Conservation (phyloP, 2,888 invertebrate species). For the Odiellus spinosus region DNA sequence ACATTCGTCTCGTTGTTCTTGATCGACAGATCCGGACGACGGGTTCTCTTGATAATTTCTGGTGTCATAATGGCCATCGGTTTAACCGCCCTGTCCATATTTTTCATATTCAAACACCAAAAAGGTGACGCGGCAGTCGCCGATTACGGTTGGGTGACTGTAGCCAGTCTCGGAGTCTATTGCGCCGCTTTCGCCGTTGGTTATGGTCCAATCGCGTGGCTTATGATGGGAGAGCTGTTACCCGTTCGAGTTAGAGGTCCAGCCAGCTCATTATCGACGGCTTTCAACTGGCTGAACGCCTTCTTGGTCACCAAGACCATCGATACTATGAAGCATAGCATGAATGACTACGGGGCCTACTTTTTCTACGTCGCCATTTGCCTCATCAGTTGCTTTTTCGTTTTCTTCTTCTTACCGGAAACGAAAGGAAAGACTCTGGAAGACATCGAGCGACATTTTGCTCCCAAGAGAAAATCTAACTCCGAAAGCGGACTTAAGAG, state of each 20-base stretch:
- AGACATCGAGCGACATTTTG: slow-evolving; percentile 50
- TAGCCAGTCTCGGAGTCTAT: slow-evolving; percentile 62
- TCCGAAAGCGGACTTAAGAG: too few relatives aligned
- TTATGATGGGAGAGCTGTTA: slow-evolving; percentile 85
- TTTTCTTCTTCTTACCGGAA: slow-evolving; percentile 75
- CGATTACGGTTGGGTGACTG: slow-evolving; percentile 47
- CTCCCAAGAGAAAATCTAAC: too few relatives aligned
- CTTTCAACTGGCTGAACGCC: slow-evolving; percentile 77
- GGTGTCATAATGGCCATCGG: slow-evolving; percentile 22
- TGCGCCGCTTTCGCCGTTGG: slow-evolving; percentile 74
- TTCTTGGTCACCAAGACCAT: slow-evolving; percentile 78
- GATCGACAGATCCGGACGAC: slow-evolving; percentile 30
- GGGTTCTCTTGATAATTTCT: slow-evolving; percentile 27
- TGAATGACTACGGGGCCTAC: slow-evolving; percentile 33
- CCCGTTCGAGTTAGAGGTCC: slow-evolving; percentile 70
- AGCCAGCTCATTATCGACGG: slow-evolving; percentile 73
- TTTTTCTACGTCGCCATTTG: slow-evolving; percentile 64
- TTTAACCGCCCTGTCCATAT: slow-evolving; percentile 7
- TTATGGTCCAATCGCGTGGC: slow-evolving; percentile 71
- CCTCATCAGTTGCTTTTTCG: slow-evolving; percentile 55
- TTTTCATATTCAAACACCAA: slow-evolving; percentile 2
- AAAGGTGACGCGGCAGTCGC: neutral
- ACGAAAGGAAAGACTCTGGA: slow-evolving; percentile 81
- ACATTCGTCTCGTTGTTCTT: slow-evolving; percentile 27
- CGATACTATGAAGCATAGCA: slow-evolving; percentile 14